Evolutionary conservation across 2,113 vertebrate species (phyloP).

Genomic region (Nibea albiflora): DNA sequence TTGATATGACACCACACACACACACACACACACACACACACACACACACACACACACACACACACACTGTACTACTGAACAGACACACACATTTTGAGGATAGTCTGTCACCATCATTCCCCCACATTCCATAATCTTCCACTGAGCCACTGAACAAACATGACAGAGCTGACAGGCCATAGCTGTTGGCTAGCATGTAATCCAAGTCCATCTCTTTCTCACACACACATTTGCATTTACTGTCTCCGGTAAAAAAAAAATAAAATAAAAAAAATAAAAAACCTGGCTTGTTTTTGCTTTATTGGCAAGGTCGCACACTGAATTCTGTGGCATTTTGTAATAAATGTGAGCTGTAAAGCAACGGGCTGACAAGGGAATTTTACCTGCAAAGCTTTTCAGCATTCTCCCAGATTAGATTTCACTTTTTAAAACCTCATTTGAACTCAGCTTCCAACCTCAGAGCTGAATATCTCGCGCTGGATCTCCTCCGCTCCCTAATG

Average conservation of each 20-base stretch:
- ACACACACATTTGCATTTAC: not conserved
- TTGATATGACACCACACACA: constrained; percentile 12
- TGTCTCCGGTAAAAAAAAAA: not conserved
- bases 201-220: not conserved
- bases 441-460: not conserved
- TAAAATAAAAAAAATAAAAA: no score
- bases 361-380: not conserved
- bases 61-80: not conserved
- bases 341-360: constrained; percentile 1
- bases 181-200: constrained; percentile 15
- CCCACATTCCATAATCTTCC: constrained; percentile 6
- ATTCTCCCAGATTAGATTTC: not conserved
- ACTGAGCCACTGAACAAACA: constrained; percentile 36
- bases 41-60: not conserved
- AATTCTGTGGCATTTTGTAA: not conserved
- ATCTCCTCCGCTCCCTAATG: not conserved
- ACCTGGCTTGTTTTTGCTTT: not conserved
- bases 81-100: constrained; percentile 1
- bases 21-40: not conserved
- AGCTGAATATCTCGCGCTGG: not conserved
- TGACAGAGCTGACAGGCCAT: constrained; percentile 24
- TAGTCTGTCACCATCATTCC: not conserved
- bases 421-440: constrained; percentile 7
- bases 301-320: constrained; percentile 6
- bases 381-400: not conserved